Percentiles rank a stretch among this genome's conserved stretches.
phyloP scores from a whole-genome alignment of 2,888 invertebrate genomes.

The Hipparchia semele region DNA sequence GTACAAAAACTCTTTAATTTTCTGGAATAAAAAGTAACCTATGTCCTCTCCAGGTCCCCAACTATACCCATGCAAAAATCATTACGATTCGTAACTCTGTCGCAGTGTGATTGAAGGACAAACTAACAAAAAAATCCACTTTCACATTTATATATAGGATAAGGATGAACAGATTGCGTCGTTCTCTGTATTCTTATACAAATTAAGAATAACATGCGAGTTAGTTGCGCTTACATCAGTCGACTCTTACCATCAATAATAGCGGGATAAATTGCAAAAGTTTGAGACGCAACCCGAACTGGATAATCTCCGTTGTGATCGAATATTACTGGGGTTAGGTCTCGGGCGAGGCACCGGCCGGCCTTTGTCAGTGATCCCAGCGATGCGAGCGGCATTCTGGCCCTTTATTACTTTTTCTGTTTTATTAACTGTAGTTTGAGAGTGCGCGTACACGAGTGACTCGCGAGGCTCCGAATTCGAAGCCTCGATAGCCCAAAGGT shows the following conservation, averaged over 20 bases:
- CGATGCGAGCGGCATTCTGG: not conserved
- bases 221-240: not conserved
- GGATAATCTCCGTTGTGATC: slow-evolving; percentile 17
- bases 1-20: too few species aligned
- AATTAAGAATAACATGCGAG: not conserved
- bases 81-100: too few species aligned
- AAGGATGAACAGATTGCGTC: too few species aligned
- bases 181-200: too few species aligned
- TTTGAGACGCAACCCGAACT: not conserved
- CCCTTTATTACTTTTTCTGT: slow-evolving; percentile 18
- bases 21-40: too few species aligned
- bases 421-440: slow-evolving; percentile 1
- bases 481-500: too few species aligned
- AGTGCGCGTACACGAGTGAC: not conserved
- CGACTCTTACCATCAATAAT: not conserved
- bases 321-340: slow-evolving; percentile 14
- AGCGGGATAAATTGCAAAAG: slow-evolving; percentile 10
- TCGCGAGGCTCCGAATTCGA: too few species aligned
- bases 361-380: slow-evolving; percentile 11
- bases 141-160: too few species aligned
- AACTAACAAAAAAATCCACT: too few species aligned
- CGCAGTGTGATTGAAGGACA: too few species aligned
- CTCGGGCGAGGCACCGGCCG: slow-evolving; percentile 4
- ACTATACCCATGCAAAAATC: too few species aligned
- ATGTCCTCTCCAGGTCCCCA: too few species aligned